Evolutionary conservation across 37 sponge, comb jelly and placozoan genomes (phyloP).

Genomic region (Chondrosia reniformis): DNA sequence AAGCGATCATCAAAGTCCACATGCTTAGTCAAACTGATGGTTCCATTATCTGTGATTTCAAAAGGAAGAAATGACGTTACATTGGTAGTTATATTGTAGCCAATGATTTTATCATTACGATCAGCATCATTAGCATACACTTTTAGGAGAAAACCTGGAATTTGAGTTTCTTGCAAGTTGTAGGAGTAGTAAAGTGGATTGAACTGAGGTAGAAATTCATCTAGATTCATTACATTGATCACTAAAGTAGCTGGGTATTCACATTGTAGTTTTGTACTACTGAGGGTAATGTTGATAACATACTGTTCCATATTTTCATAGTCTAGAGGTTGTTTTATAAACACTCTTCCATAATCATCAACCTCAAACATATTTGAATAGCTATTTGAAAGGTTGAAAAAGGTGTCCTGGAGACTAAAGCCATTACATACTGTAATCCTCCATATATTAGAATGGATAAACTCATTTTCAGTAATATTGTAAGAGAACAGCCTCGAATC

Average conservation of each 20-base stretch:
- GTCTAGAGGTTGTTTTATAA: background rate
- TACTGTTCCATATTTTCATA: background rate
- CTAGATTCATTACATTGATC: slow-evolving; percentile 40
- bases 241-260: slow-evolving; percentile 23
- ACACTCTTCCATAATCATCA: slow-evolving; percentile 3
- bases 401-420: background rate
- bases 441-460: background rate
- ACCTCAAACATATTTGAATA: background rate
- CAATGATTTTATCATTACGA: slow-evolving; percentile 21
- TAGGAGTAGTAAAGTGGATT: slow-evolving; percentile 22
- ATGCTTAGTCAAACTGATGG: background rate
- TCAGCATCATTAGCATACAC: slow-evolving; percentile 54
- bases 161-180: slow-evolving; percentile 18
- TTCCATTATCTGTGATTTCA: background rate
- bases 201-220: slow-evolving; percentile 50
- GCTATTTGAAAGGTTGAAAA: background rate
- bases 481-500: background rate
- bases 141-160: slow-evolving; percentile 23
- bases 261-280: background rate
- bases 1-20: background rate
- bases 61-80: background rate
- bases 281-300: background rate
- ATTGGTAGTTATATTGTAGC: background rate
- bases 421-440: background rate
- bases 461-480: background rate